phyloP scores from a whole-genome alignment of 1,140 invertebrate genomes.

The Tetramorium parvispinum region DNA sequence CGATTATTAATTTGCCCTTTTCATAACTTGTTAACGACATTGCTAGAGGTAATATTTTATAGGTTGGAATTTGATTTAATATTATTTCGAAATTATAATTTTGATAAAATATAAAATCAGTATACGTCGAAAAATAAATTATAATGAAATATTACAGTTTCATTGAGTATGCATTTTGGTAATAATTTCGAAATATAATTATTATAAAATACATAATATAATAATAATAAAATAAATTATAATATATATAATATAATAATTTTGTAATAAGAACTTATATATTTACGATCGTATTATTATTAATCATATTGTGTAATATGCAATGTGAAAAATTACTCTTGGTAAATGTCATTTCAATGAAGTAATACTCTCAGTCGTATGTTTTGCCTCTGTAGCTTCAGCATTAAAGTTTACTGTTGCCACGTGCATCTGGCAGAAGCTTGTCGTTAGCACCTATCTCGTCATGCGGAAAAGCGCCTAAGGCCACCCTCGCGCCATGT shows the following conservation, averaged over 20 bases:
- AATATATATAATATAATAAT: not conserved
- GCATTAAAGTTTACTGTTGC: not conserved
- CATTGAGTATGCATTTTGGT: not conserved
- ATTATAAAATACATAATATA: not conserved
- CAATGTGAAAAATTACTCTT: not conserved
- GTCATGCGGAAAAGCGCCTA: slow-evolving; percentile 14
- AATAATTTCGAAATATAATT: not conserved
- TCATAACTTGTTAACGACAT: not conserved
- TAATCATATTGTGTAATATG: not conserved
- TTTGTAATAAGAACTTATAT: not conserved
- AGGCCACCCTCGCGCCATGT: slow-evolving; percentile 81
- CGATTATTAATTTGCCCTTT: slow-evolving; percentile 8
- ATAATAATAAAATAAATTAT: not conserved
- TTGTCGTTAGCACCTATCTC: slow-evolving; percentile 32
- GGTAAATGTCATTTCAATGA: not conserved
- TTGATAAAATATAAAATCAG: not conserved
- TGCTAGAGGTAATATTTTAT: not conserved
- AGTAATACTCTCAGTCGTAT: not conserved
- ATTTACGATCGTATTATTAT: not conserved
- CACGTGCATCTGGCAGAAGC: slow-evolving; percentile 25
- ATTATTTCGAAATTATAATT: not conserved
- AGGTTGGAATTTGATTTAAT: not conserved
- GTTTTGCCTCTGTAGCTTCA: not conserved
- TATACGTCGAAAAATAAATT: not conserved
- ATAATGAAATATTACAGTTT: not conserved